Percentiles rank a stretch among this genome's conserved stretches.
Conservation (phyloP, 2,888 invertebrate genomes). For the Neria commutata region DNA sequence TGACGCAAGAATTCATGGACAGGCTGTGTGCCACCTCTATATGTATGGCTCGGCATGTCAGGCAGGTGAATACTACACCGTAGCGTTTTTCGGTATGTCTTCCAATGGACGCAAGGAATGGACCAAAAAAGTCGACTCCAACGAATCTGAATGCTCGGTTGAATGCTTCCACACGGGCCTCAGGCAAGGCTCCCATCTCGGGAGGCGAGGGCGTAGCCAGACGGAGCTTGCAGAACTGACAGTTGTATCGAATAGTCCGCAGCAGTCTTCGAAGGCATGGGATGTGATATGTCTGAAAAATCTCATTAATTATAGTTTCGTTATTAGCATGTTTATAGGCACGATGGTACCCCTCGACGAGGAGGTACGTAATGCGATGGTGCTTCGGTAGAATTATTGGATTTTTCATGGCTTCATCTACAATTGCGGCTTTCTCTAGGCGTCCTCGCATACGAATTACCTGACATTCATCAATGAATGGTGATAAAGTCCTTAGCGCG, state of each 20-base stretch:
- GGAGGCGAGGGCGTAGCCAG: slow-evolving; percentile 20
- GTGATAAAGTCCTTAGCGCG: slow-evolving; percentile 15
- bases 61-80: slow-evolving; percentile 25
- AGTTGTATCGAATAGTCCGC: slow-evolving; percentile 24
- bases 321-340: slow-evolving; percentile 25
- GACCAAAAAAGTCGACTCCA: slow-evolving; percentile 26
- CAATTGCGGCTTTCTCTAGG: slow-evolving; percentile 20
- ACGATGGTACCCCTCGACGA: slow-evolving; percentile 26
- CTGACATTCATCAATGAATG: slow-evolving; percentile 22
- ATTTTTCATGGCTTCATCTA: background rate
- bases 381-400: slow-evolving; percentile 24
- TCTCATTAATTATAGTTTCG: slow-evolving; percentile 28
- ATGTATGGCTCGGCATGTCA: slow-evolving; percentile 18
- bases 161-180: slow-evolving; percentile 25
- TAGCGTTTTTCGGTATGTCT: slow-evolving; percentile 16
- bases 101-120: slow-evolving; percentile 21
- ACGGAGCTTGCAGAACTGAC: slow-evolving; percentile 16
- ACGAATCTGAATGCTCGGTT: slow-evolving; percentile 21
- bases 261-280: slow-evolving; percentile 21
- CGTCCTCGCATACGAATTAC: slow-evolving; percentile 28
- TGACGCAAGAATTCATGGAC: background rate
- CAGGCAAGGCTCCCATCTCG: slow-evolving; percentile 27
- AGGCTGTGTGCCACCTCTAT: slow-evolving; percentile 11
- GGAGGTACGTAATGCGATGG: slow-evolving; percentile 18
- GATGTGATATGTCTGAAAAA: slow-evolving; percentile 18